phyloP scores from a whole-genome alignment of 2,797 vertebrate genomes.

The Cephalopachus bancanus region DNA sequence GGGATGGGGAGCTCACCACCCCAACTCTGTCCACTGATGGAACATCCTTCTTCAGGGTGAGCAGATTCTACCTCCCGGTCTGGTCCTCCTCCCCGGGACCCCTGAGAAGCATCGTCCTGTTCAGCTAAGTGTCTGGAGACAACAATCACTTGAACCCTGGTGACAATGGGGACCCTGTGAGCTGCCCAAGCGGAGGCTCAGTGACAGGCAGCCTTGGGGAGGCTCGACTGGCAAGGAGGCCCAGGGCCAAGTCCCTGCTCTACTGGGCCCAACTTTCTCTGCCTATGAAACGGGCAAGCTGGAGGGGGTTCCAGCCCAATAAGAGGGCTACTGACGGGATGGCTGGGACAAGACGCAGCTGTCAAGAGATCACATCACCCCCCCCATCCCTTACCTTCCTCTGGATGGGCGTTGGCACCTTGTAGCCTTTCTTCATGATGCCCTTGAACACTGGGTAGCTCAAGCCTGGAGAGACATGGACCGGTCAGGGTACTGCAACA shows the following conservation, averaged over 20 bases:
- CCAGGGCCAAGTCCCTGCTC: not conserved
- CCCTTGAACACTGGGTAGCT: slow-evolving; percentile 97
- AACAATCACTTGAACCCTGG: fast-evolving
- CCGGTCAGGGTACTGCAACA: fast-evolving
- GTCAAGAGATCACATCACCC: fast-evolving
- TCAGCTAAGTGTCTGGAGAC: not conserved
- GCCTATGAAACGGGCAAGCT: too few species aligned
- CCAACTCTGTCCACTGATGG: not conserved
- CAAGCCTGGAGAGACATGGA: slow-evolving; percentile 90
- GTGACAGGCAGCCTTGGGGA: not conserved
- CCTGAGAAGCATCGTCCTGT: too few species aligned
- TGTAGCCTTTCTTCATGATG: slow-evolving; percentile 98
- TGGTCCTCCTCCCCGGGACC: not conserved
- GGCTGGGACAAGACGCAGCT: not conserved
- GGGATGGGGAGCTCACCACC: not conserved
- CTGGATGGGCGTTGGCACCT: slow-evolving; percentile 98
- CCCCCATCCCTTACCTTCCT: slow-evolving; percentile 91
- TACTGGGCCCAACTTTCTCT: not conserved
- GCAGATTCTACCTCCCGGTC: not conserved
- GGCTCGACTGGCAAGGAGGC: not conserved
- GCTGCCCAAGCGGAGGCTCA: not conserved
- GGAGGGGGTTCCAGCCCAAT: not conserved
- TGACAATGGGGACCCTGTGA: fast-evolving
- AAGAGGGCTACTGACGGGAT: fast-evolving
- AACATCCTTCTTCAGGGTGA: not conserved